Conservation (phyloP, 2,113 vertebrate genomes). For the Oryzias javanicus region DNA sequence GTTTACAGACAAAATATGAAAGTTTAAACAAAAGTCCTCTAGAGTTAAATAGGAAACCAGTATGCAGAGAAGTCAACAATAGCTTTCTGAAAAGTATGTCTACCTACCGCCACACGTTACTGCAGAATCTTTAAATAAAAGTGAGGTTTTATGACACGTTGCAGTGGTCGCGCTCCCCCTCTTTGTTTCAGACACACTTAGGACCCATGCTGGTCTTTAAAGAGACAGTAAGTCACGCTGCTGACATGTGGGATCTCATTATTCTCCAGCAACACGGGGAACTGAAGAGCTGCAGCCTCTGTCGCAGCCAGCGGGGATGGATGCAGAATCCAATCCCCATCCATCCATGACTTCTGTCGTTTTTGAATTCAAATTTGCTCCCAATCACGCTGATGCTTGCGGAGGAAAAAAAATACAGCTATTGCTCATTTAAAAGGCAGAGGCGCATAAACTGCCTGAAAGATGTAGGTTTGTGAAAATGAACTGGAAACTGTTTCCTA, state of each 20-base stretch:
- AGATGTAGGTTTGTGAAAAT: not conserved
- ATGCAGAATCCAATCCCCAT: constrained; percentile 9
- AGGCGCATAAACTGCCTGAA: not conserved
- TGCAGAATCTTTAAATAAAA: constrained; percentile 6
- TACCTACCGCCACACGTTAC: not conserved
- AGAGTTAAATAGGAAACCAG: too few species aligned
- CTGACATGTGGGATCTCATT: constrained; percentile 55
- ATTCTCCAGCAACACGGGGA: constrained; percentile 33
- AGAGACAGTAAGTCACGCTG: constrained; percentile 14
- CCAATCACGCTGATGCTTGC: not conserved
- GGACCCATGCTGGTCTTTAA: constrained; percentile 35
- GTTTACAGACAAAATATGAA: constrained; percentile 1
- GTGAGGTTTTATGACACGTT: constrained; percentile 7
- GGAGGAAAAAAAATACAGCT: constrained; percentile 2
- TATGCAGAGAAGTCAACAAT: too few species aligned
- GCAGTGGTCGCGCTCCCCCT: not conserved
- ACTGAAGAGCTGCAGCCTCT: not conserved
- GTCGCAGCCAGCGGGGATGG: constrained; percentile 1
- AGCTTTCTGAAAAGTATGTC: too few species aligned
- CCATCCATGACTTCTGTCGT: constrained; percentile 5
- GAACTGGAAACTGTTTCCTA: not conserved
- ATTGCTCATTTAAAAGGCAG: not conserved
- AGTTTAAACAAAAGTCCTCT: constrained; percentile 24
- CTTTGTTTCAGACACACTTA: constrained; percentile 14
- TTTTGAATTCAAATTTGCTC: not conserved